Conservation (phyloP, 2,797 vertebrate species). For the Schizopygopsis pylzovi region DNA sequence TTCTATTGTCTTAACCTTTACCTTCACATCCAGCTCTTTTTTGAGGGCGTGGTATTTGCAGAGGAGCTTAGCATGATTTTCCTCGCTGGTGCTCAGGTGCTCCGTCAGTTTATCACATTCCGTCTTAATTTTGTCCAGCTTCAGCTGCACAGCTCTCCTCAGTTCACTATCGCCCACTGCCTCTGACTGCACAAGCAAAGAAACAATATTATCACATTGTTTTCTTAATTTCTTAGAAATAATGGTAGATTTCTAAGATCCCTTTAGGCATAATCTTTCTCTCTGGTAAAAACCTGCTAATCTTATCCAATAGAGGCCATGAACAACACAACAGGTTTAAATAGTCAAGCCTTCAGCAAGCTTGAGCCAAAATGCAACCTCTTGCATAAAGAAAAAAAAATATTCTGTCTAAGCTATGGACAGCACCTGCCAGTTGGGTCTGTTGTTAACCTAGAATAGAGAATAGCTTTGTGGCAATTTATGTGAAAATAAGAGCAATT, state of each 20-base stretch:
- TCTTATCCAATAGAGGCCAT: background rate
- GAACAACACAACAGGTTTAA: background rate
- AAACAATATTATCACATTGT: conserved; percentile 15
- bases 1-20: conserved; percentile 65
- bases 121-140: conserved; percentile 89
- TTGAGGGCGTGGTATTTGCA: conserved; percentile 83
- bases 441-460: background rate
- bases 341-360: background rate
- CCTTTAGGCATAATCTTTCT: background rate
- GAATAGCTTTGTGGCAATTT: background rate
- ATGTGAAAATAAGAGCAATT: background rate
- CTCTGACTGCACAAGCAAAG: conserved; percentile 76
- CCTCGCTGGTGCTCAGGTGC: conserved; percentile 80
- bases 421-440: background rate
- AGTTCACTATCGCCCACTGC: conserved; percentile 82
- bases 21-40: conserved; percentile 88
- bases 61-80: conserved; percentile 79
- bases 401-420: background rate
- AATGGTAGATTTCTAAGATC: background rate
- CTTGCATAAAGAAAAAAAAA: background rate
- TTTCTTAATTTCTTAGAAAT: conserved; percentile 1
- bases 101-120: conserved; percentile 88
- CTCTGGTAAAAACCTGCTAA: conserved; percentile 4
- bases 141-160: conserved; percentile 78
- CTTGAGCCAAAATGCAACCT: background rate